Evolutionary conservation across 1,140 invertebrate genomes (phyloP).

Genomic region (Aphelenchoides besseyi): DNA sequence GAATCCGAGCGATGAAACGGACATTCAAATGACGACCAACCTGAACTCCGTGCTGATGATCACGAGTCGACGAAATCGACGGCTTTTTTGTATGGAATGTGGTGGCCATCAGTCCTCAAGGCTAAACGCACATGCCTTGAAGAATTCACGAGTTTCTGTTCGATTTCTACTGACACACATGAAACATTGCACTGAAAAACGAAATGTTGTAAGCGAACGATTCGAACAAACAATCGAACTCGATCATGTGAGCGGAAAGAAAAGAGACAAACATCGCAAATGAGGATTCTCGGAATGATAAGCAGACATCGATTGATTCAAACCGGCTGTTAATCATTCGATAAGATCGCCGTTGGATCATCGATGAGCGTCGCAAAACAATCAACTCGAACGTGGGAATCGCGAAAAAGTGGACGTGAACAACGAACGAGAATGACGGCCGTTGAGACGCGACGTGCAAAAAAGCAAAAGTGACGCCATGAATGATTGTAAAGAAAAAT

Average conservation of each 20-base stretch:
- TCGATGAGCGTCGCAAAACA: neutral
- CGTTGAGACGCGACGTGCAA: too few relatives aligned
- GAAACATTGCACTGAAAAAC: neutral
- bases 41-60: neutral
- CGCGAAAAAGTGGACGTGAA: too few relatives aligned
- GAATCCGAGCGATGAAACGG: neutral
- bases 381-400: neutral
- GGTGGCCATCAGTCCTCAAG: slow-evolving; percentile 2
- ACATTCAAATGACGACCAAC: neutral
- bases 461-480: too few relatives aligned
- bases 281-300: neutral
- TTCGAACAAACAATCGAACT: neutral
- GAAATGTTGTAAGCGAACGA: too few relatives aligned
- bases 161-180: neutral
- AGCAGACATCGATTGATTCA: neutral
- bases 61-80: neutral
- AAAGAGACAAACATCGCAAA: neutral
- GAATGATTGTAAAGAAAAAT: too few relatives aligned
- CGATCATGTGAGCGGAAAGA: neutral
- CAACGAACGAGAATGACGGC: too few relatives aligned
- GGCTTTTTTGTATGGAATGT: neutral
- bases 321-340: neutral
- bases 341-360: neutral
- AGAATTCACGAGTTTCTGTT: too few relatives aligned
- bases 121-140: neutral